Evolutionary conservation across 2,113 vertebrate species (phyloP), one percentile per base, ranked within the genome.

Genomic region (Amphiprion ocellaris): DNA sequence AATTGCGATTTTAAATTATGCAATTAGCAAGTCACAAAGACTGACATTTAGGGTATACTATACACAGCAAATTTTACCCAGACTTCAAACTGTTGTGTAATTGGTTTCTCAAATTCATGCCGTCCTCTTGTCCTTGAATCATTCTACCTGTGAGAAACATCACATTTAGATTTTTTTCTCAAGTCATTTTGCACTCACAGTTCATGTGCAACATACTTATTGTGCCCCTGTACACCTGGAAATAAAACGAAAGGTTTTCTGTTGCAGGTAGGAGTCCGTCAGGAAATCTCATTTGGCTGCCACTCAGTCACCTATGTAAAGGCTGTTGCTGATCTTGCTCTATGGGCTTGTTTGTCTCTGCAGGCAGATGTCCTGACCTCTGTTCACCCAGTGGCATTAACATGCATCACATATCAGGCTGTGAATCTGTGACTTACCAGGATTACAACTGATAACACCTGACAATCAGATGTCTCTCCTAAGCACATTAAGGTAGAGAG

Each of bases 381-480:
- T 15, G 6, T 66, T 72, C 50, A 39, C 19, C 49, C 41, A 28
- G 12, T 33, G 53, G 60, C 65, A 44, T 87, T 58, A 69, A 49
- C 58, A 64, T 71, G 64, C 80, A 41, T 68, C 69, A 47, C 3
- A 54, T 71, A 52, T 72, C 67, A 41, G 66, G 24, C n/a, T 47
- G 28, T 28, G 44, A 17, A 52, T 19, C 46, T 65, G 10, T 60
- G 69, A 46, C 69, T 59, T 64, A 26, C 21, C 44, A 49, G 49
- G 61, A 75, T 76, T 68, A 75, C 19, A 58, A 41, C 49, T 67
- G 62, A 74, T 74, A 37, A 63, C 28, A 54, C 21, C 19, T 41
- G 58, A 63, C 58, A 26, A 23, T 53, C 67, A 52, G 44, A 59
- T 19, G 12, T 16, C 17, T 55, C 7, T 56, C 4, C 26, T 10